These are phyloP conservation scores for Cossypha polioptera DNA, from an alignment of 2,797 vertebrate genomes.

Conservation along the genomic window DNA sequence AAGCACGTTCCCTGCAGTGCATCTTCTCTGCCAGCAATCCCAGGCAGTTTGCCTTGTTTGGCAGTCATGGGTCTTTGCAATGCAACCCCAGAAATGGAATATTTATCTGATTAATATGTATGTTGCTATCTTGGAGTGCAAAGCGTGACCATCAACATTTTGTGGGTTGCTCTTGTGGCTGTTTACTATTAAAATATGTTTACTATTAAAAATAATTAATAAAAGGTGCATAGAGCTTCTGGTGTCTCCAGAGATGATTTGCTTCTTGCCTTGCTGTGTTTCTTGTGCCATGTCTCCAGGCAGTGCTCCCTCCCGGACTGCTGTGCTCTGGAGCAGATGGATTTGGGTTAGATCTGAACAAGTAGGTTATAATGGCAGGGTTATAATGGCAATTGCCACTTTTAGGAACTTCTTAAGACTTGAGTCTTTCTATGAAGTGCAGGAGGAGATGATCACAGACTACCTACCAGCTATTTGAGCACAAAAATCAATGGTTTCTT, in stretches of 20 bases:
- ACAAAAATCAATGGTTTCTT: background rate
- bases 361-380: background rate
- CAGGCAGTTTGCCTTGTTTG: background rate
- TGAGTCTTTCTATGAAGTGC: background rate
- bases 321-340: background rate
- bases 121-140: background rate
- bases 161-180: background rate
- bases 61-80: background rate
- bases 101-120: background rate
- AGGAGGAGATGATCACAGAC: background rate
- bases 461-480: background rate
- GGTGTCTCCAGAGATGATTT: background rate
- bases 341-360: background rate
- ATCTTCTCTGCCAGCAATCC: background rate
- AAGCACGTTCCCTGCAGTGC: background rate
- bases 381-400: background rate
- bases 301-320: background rate
- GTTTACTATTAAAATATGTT: background rate
- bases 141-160: background rate
- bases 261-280: background rate
- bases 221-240: background rate
- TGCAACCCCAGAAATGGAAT: background rate
- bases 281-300: background rate
- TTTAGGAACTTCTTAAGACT: background rate
- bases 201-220: background rate